Base-by-base conservation (phyloP, 64 coral and sea anemone species). In the Cladopsammia gracilis region DNA sequence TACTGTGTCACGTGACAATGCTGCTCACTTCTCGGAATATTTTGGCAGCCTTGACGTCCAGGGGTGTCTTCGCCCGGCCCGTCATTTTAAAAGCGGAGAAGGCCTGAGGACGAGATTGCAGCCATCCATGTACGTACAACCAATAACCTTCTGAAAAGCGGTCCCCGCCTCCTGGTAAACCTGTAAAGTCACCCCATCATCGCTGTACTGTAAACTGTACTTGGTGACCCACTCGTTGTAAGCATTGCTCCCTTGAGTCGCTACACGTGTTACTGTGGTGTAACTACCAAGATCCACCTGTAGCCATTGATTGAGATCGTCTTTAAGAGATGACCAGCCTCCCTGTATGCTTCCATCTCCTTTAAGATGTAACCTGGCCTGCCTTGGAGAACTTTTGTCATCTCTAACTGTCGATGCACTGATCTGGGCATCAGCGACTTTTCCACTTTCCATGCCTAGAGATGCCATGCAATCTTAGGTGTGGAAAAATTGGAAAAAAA, bases 371-470 rank as follows among this genome's bases (percentile, higher is more conserved):
- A 66, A 15, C 64, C 64, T 18, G 7, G 64, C 64, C n/a, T 66
- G 64, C 34, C 34, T 2, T 34, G 34, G n/a, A n/a, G n/a, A n/a
- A n/a, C n/a, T n/a, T 57, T 26, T 70, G 49, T 26, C 56, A 62
- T 19, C 54, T 64, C 8, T 62, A 64, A 23, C 79, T 67, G 88
- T 48, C 76, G 92, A 89, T 73, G 86, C 88, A 48, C 34, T 89
- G 54, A 75, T 89, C 16, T 60, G 18, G 16, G 61, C 70, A 20
- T 59, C 72, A 43, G 72, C 50, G n/a, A 89, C 71, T 9, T 77
- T 48, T 6, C 26, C 71, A 25, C 59, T 25, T 61, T 73, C 49
- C 15, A 85, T 15, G 16, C 81, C 81, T 15, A 85, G 62, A 18
- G 81, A 51, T n/a, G 14, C 22, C 22, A 65, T 65, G 22, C 62